Conservation (phyloP, 30 jellyfish, hydroid and myxozoan species). For the Aurelia sp. region DNA sequence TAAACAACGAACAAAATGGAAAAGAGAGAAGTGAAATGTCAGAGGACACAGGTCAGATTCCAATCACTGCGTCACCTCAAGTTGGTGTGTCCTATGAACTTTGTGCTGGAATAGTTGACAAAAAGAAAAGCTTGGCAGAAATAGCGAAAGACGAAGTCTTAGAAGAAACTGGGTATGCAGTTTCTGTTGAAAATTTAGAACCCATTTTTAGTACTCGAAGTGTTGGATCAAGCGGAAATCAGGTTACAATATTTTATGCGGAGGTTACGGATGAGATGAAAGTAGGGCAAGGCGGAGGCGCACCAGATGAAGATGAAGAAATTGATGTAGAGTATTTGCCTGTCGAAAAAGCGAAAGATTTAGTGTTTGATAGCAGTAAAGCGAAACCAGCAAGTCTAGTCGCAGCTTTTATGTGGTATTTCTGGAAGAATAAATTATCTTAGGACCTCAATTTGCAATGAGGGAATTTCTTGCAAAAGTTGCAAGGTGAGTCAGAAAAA, state of each 20-base stretch:
- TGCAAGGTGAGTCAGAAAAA: too few relatives aligned
- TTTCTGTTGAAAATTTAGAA: constrained; percentile 54
- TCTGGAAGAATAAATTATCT: constrained; percentile 46
- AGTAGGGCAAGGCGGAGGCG: constrained; percentile 93
- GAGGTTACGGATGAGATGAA: constrained; percentile 98
- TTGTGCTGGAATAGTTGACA: constrained; percentile 98
- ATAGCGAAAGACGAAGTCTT: constrained; percentile 81
- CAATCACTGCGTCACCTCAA: constrained; percentile 64
- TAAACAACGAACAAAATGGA: constrained; percentile 61
- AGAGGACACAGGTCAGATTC: constrained; percentile 41
- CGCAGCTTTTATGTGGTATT: constrained; percentile 96
- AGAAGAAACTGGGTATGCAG: constrained; percentile 96
- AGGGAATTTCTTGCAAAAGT: too few relatives aligned
- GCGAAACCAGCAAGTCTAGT: constrained; percentile 81
- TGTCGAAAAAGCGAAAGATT: constrained; percentile 69
- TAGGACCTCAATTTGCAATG: too few relatives aligned
- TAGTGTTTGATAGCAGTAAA: constrained; percentile 59
- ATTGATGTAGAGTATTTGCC: constrained; percentile 90
- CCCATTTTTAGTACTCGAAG: constrained; percentile 38
- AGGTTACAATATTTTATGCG: constrained; percentile 70
- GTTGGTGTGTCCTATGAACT: constrained; percentile 91
- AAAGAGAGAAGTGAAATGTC: constrained; percentile 67
- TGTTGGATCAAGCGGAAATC: constrained; percentile 87
- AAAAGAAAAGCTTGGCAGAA: constrained; percentile 63
- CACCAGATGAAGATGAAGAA: constrained; percentile 75